These are phyloP conservation scores for Centroberyx gerrardi DNA, from an alignment of 2,797 vertebrate genomes.

Conservation along the genomic window DNA sequence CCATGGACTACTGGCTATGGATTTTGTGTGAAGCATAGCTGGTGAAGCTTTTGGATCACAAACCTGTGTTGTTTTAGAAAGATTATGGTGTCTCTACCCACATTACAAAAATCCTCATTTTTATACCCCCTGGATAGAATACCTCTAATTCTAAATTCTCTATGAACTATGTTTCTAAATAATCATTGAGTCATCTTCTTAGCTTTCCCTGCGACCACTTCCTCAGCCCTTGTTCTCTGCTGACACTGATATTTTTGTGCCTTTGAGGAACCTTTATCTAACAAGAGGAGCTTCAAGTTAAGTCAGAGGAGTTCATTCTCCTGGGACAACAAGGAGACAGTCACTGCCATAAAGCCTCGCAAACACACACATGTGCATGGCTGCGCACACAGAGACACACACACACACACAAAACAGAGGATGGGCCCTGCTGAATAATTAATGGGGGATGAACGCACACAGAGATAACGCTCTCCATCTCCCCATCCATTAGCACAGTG, in stretches of 20 bases:
- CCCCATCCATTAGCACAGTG: slow-evolving; percentile 58
- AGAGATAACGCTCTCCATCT: slow-evolving; percentile 62
- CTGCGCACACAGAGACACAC: slow-evolving; percentile 19
- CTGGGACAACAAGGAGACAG: slow-evolving; percentile 43
- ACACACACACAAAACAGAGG: slow-evolving; percentile 42
- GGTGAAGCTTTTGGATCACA: slow-evolving; percentile 1
- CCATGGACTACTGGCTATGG: slow-evolving; percentile 35
- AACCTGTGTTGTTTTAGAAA: slow-evolving; percentile 46
- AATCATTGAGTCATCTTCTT: slow-evolving; percentile 75
- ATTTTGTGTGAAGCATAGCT: slow-evolving; percentile 34
- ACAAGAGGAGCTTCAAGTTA: slow-evolving; percentile 41
- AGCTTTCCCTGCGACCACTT: slow-evolving; percentile 65
- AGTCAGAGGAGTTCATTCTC: slow-evolving; percentile 44
- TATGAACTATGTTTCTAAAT: slow-evolving; percentile 66
- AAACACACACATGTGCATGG: slow-evolving; percentile 26
- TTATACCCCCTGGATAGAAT: slow-evolving; percentile 54
- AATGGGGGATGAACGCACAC: slow-evolving; percentile 69
- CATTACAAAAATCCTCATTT: slow-evolving; percentile 49
- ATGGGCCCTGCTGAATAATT: slow-evolving; percentile 72
- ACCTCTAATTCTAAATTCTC: slow-evolving; percentile 69
- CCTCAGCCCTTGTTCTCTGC: slow-evolving; percentile 58
- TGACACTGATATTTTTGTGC: slow-evolving; percentile 55
- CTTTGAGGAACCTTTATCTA: slow-evolving; percentile 56
- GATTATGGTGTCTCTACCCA: slow-evolving; percentile 54
- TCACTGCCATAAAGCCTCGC: slow-evolving; percentile 39